phyloP scores from a whole-genome alignment of 2,797 vertebrate species.

The Sebastes vulpes region DNA sequence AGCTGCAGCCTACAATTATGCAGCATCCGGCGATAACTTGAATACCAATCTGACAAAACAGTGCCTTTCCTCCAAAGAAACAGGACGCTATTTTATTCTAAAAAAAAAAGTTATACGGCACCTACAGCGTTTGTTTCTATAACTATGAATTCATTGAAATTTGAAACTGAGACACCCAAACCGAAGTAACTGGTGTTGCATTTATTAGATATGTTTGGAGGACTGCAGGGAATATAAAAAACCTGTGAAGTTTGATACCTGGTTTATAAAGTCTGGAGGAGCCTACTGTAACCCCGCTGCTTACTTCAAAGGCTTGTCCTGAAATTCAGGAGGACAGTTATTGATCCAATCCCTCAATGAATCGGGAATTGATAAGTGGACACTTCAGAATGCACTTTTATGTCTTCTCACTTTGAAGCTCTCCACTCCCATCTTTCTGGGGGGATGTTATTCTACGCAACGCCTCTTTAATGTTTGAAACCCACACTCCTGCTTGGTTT shows the following conservation, averaged over 20 bases:
- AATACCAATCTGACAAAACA: conserved; percentile 69
- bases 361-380: conserved; percentile 82
- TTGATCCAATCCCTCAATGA: conserved; percentile 81
- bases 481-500: conserved; percentile 24
- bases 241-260: conserved; percentile 49
- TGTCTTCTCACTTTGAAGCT: conserved; percentile 82
- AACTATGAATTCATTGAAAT: conserved; percentile 31
- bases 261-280: conserved; percentile 33
- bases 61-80: conserved; percentile 28
- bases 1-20: conserved; percentile 79
- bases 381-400: conserved; percentile 85
- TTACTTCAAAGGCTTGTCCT: conserved; percentile 79
- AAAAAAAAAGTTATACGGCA: conserved; percentile 22
- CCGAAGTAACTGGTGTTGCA: conserved; percentile 39
- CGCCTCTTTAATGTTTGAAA: conserved; percentile 71
- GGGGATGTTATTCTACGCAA: conserved; percentile 60
- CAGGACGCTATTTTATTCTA: not conserved
- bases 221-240: conserved; percentile 46
- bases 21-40: conserved; percentile 57
- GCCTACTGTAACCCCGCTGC: conserved; percentile 52
- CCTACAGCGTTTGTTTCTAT: conserved; percentile 5
- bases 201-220: conserved; percentile 51
- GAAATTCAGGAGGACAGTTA: conserved; percentile 79
- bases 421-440: conserved; percentile 52
- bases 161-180: conserved; percentile 31